Percentiles rank a stretch among this genome's conserved stretches.
Evolutionary conservation across 2,888 invertebrate species (phyloP).

Genomic region (Trisateles emortualis): DNA sequence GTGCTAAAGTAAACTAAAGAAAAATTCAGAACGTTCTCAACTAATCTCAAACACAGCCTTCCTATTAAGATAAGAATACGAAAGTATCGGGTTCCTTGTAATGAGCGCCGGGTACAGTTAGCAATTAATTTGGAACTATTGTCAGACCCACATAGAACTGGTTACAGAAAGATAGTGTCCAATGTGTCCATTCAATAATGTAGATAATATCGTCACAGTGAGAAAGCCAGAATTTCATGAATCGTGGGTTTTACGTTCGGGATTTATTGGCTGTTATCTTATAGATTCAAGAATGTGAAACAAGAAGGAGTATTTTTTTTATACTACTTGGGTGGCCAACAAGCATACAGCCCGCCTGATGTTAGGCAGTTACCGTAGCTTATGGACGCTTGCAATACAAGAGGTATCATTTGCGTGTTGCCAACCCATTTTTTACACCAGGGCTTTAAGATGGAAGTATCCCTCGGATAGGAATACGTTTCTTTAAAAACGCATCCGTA

Average conservation of each 20-base stretch:
- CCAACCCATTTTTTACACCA: too few relatives aligned
- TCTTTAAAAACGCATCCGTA: too few relatives aligned
- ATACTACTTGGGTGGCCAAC: too few relatives aligned
- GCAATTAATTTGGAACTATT: conserved; percentile 59
- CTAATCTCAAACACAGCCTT: not conserved
- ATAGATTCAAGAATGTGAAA: too few relatives aligned
- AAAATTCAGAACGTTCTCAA: not conserved
- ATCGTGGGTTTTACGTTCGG: not conserved
- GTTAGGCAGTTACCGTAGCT: too few relatives aligned
- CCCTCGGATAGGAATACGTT: too few relatives aligned
- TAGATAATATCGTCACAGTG: conserved; percentile 23
- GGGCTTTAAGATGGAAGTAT: too few relatives aligned
- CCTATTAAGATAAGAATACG: conserved; percentile 37
- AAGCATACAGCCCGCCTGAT: too few relatives aligned
- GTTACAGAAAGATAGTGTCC: conserved; percentile 25
- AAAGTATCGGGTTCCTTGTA: conserved; percentile 48
- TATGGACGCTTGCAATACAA: too few relatives aligned
- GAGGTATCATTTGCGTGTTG: too few relatives aligned
- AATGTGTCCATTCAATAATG: conserved; percentile 23
- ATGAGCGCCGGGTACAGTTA: conserved; percentile 53
- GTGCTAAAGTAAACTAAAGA: not conserved
- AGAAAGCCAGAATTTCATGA: conserved; percentile 2
- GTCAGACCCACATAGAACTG: conserved; percentile 39
- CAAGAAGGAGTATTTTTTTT: too few relatives aligned
- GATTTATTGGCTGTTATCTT: not conserved